These are phyloP conservation scores for Oceanites oceanicus DNA, from an alignment of 2,113 vertebrate genomes.

Conservation along the genomic window DNA sequence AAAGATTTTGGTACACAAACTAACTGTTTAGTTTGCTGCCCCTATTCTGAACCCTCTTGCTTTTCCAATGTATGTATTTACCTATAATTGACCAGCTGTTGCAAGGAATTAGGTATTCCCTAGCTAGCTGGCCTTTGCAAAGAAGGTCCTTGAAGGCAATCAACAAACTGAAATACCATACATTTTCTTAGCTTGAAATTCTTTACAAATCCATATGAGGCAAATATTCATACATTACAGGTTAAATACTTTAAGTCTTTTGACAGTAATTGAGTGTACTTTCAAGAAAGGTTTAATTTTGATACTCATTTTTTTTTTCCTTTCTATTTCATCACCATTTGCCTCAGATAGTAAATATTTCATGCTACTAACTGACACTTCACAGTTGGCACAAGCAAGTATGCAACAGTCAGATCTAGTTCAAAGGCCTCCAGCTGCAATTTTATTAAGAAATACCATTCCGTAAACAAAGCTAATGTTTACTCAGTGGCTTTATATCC, in stretches of 20 bases:
- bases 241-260: constrained; percentile 36
- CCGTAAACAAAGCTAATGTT: not conserved
- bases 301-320: not conserved
- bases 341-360: constrained; percentile 6
- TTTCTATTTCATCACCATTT: not conserved
- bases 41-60: not conserved
- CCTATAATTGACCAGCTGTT: not conserved
- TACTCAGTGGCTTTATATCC: not conserved
- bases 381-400: not conserved
- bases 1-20: not conserved
- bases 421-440: not conserved
- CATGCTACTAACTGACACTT: not conserved
- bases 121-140: not conserved
- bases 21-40: not conserved
- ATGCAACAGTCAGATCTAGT: not conserved
- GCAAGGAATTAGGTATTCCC: not conserved
- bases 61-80: not conserved
- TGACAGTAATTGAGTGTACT: constrained; percentile 1
- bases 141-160: constrained; percentile 15
- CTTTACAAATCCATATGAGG: constrained; percentile 21
- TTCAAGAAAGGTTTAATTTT: constrained; percentile 23
- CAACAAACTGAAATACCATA: not conserved
- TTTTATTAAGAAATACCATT: not conserved
- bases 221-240: constrained; percentile 20
- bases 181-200: constrained; percentile 31